Evolutionary conservation across 2,888 invertebrate genomes (phyloP), one percentile per base, ranked within the genome.

Genomic region (Sesia apiformis): DNA sequence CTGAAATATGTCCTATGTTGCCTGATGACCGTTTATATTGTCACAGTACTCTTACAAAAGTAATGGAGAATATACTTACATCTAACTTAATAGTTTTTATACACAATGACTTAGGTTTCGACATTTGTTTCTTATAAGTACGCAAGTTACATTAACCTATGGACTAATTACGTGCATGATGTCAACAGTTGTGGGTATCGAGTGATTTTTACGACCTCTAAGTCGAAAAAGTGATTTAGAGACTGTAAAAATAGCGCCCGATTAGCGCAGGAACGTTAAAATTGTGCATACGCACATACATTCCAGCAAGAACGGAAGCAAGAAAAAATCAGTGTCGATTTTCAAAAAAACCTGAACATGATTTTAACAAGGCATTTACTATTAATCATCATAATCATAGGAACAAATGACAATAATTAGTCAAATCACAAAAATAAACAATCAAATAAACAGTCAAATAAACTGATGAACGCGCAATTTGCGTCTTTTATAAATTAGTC

Each of bases 51-150:
- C 83, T 84, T 84, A 85, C 74, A 71, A 68, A 75, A 83, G 79
- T 83, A 85, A 85, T 84, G 88, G 88, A 86, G 87, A 83, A 85
- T 83, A 85, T 83, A 75, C 86, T 86, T 86, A 87, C 63, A 70
- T 84, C 86, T 85, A 84, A 85, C 87, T 85, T 86, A 88, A 76
- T 78, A 79, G 70, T 77, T 77, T 83, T 85, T 88, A 87, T 89
- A 89, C 87, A 89, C 85, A 88, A 89, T 89, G 89, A 89, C 89
- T 89, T 89, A 89, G 89, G 86, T 82, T 89, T 87, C 88, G 87
- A 89, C 88, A 84, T 81, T 85, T 85, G 84, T 86, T 86, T 81
- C 88, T 82, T 88, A 89, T 86, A 88, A 86, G 86, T 87, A 88
- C 87, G 78, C 82, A 79, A 79, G 73, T 76, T 78, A 77, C 70